A percentile compares a stretch with the other conserved stretches of the same genome.
These are phyloP conservation scores for Papilio gigon DNA, from an alignment of 2,888 invertebrate genomes.

Conservation along the genomic window DNA sequence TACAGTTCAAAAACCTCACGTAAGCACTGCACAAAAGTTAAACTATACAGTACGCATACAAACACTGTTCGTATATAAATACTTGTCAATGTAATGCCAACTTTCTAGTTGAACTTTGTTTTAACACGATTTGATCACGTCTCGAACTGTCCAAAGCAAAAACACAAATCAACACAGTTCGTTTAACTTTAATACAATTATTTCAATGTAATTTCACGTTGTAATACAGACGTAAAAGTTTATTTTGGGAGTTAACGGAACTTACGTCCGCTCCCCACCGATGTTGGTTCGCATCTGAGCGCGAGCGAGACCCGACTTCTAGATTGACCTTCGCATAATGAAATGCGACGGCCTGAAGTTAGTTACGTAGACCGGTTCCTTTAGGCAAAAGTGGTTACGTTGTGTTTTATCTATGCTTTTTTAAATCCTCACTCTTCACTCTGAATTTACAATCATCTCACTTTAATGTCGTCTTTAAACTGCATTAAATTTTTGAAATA, in stretches of 20 bases:
- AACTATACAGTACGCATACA: constrained; percentile 55
- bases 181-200: constrained; percentile 34
- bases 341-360: constrained; percentile 72
- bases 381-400: constrained; percentile 73
- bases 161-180: constrained; percentile 16
- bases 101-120: constrained; percentile 58
- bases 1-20: constrained; percentile 60
- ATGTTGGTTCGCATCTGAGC: constrained; percentile 59
- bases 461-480: constrained; percentile 36
- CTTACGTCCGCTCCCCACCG: constrained; percentile 52
- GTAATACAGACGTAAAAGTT: constrained; percentile 62
- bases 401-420: constrained; percentile 54
- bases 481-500: constrained; percentile 21
- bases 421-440: constrained; percentile 53
- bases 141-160: neutral
- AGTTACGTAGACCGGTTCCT: constrained; percentile 69
- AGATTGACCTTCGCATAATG: constrained; percentile 73
- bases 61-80: constrained; percentile 54
- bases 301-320: constrained; percentile 45
- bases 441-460: constrained; percentile 46
- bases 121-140: constrained; percentile 17
- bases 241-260: constrained; percentile 46
- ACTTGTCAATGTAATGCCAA: constrained; percentile 62
- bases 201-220: constrained; percentile 48
- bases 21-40: constrained; percentile 63